A percentile compares a stretch with the other conserved stretches of the same genome.
phyloP scores from a whole-genome alignment of 2,888 invertebrate genomes.

The Oconnorella tubifera region DNA sequence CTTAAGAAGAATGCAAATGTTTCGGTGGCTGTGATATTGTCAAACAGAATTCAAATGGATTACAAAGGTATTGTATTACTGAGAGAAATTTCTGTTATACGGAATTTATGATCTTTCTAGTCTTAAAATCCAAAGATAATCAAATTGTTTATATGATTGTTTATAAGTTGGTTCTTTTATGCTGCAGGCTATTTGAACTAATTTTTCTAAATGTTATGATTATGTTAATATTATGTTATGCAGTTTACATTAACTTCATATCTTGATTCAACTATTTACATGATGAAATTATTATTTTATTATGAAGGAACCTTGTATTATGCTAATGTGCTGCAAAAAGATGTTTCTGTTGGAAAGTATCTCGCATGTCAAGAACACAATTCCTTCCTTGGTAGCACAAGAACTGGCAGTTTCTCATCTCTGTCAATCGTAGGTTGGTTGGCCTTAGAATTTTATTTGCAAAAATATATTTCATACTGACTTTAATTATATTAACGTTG shows the following conservation, averaged over 20 bases:
- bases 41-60: background rate
- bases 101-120: no score
- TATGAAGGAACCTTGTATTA: conserved; percentile 1
- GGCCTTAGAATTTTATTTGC: background rate
- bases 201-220: no score
- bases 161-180: no score
- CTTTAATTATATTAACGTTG: no score
- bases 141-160: no score
- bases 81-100: no score
- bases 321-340: background rate
- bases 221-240: no score
- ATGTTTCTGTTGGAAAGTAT: background rate
- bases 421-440: background rate
- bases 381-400: background rate
- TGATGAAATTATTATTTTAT: no score
- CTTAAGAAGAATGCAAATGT: background rate
- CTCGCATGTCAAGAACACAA: background rate
- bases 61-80: conserved; percentile 1
- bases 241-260: no score
- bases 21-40: background rate
- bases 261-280: no score
- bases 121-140: no score
- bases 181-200: no score
- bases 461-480: background rate
- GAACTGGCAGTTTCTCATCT: background rate